Evolutionary conservation across 1,140 invertebrate genomes (phyloP).

Genomic region (Sarcophaga bullata): DNA sequence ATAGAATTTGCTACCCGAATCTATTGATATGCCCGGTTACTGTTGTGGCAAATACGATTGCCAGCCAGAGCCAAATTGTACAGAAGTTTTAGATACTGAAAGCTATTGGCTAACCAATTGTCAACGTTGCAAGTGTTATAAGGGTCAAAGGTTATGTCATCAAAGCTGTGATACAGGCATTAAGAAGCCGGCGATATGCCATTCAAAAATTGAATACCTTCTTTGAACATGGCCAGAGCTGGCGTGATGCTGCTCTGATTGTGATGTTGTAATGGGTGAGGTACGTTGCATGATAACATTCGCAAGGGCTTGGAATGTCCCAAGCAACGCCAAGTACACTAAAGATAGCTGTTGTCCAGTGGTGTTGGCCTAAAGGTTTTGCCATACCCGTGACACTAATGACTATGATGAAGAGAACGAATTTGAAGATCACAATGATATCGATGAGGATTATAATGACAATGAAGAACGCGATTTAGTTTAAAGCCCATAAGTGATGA

Average conservation of each 20-base stretch:
- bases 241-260: conserved; percentile 58
- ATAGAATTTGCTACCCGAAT: conserved; percentile 54
- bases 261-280: conserved; percentile 56
- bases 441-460: conserved; percentile 45
- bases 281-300: conserved; percentile 55
- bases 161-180: conserved; percentile 54
- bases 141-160: conserved; percentile 54
- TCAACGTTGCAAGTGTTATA: conserved; percentile 54
- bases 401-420: conserved; percentile 19
- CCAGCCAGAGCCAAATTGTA: conserved; percentile 55
- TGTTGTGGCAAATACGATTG: conserved; percentile 59
- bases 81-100: conserved; percentile 51
- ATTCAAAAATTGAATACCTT: conserved; percentile 55
- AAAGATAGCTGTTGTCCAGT: conserved; percentile 58
- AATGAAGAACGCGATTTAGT: background rate
- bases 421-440: background rate
- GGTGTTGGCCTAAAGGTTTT: conserved; percentile 56
- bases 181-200: conserved; percentile 50
- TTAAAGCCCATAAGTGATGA: conserved; percentile 22
- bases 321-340: conserved; percentile 54
- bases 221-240: conserved; percentile 56
- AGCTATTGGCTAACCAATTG: conserved; percentile 56
- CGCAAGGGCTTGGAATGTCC: conserved; percentile 54
- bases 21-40: conserved; percentile 54
- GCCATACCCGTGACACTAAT: conserved; percentile 53